Evolutionary conservation across 2,888 invertebrate species (phyloP).

Genomic region (Bimastos eiseni): DNA sequence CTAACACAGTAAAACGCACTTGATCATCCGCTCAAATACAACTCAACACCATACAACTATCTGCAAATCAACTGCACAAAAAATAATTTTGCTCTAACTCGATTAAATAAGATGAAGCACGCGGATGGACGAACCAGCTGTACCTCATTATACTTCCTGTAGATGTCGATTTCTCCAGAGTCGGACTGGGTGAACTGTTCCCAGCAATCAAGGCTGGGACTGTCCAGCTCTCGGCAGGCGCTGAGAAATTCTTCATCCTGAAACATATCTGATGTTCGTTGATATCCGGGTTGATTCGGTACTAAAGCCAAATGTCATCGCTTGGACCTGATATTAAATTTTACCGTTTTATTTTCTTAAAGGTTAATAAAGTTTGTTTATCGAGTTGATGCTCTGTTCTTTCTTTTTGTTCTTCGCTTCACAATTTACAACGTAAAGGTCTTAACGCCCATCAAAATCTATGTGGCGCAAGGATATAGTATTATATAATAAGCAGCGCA

Average conservation of each 20-base stretch:
- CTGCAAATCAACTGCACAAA: background rate
- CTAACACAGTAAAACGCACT: no score
- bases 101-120: background rate
- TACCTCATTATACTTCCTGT: constrained; percentile 55
- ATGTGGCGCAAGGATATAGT: background rate
- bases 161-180: constrained; percentile 56
- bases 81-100: background rate
- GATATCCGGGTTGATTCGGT: background rate
- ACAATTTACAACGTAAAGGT: background rate
- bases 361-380: background rate
- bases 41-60: background rate
- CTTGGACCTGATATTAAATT: background rate
- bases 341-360: background rate
- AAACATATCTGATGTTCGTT: constrained; percentile 9
- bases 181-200: constrained; percentile 53
- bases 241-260: constrained; percentile 47
- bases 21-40: background rate
- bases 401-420: background rate
- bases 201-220: constrained; percentile 53
- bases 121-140: background rate
- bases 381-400: background rate
- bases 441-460: background rate
- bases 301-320: constrained; percentile 2
- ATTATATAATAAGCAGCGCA: background rate
- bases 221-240: constrained; percentile 51